phyloP scores from a whole-genome alignment of 2,888 invertebrate species.

The Digitonthophagus gazella region DNA sequence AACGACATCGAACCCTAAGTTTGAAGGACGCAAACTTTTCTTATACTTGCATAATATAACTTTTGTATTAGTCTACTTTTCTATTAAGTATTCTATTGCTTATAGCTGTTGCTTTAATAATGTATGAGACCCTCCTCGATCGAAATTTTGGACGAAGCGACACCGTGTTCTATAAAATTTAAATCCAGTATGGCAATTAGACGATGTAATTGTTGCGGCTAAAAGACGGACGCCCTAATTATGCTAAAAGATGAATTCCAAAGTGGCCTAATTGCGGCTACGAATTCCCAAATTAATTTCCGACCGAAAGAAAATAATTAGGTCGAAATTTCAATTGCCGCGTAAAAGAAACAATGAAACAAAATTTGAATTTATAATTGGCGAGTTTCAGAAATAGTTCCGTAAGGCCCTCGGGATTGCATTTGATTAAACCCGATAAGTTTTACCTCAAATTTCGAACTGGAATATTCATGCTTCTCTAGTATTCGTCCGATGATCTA shows the following conservation, averaged over 20 bases:
- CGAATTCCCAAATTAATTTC: neutral
- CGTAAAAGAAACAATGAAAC: constrained; percentile 8
- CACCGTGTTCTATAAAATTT: neutral
- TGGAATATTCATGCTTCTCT: neutral
- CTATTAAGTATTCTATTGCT: neutral
- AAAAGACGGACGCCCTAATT: neutral
- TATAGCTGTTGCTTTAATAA: neutral
- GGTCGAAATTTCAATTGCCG: neutral
- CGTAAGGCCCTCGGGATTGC: neutral
- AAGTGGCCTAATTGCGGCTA: neutral
- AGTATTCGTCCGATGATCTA: neutral
- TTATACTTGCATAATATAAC: neutral
- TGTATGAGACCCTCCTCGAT: neutral
- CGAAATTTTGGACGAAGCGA: neutral
- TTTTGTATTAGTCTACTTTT: no score
- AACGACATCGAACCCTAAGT: neutral
- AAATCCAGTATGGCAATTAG: neutral
- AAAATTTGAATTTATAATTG: constrained; percentile 14
- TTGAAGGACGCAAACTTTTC: neutral
- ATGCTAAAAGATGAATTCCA: neutral
- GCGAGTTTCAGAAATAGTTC: neutral
- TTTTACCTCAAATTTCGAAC: neutral
- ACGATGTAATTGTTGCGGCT: neutral
- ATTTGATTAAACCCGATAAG: neutral
- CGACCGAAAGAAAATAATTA: neutral